These are phyloP conservation scores for Podotricha telesiphe DNA, from an alignment of 2,888 invertebrate genomes.

Conservation along the genomic window DNA sequence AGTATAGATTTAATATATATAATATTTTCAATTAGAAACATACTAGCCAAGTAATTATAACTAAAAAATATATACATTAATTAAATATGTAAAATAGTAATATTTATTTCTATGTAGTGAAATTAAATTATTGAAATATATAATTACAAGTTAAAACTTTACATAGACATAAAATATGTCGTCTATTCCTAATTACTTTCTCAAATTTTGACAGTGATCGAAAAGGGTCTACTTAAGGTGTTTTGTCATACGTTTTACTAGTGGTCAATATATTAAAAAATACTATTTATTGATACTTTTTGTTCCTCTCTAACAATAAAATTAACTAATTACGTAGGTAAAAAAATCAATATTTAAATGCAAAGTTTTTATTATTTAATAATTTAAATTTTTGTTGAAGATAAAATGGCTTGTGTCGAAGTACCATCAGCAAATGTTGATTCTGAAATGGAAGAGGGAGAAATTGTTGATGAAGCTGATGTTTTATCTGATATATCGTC, in stretches of 20 bases:
- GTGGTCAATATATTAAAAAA: neutral
- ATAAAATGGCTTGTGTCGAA: slow-evolving; percentile 62
- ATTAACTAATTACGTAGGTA: neutral
- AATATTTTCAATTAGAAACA: too few relatives aligned
- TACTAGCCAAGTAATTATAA: too few relatives aligned
- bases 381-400: slow-evolving; percentile 18
- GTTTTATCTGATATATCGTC: slow-evolving; percentile 78
- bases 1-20: too few relatives aligned
- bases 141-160: neutral
- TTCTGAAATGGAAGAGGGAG: slow-evolving; percentile 79
- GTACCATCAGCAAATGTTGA: slow-evolving; percentile 58
- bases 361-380: neutral
- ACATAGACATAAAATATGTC: neutral
- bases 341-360: neutral
- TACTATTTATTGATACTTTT: neutral
- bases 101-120: too few relatives aligned
- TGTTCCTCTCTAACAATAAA: slow-evolving; percentile 7
- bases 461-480: slow-evolving; percentile 74
- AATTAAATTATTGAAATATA: too few relatives aligned
- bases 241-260: neutral
- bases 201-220: slow-evolving; percentile 20
- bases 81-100: too few relatives aligned
- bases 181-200: neutral
- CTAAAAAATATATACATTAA: too few relatives aligned
- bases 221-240: neutral